Evolutionary conservation across 2,888 invertebrate genomes (phyloP), one percentile per base, ranked within the genome.

Genomic region (Drosophila atroscutellata): DNA sequence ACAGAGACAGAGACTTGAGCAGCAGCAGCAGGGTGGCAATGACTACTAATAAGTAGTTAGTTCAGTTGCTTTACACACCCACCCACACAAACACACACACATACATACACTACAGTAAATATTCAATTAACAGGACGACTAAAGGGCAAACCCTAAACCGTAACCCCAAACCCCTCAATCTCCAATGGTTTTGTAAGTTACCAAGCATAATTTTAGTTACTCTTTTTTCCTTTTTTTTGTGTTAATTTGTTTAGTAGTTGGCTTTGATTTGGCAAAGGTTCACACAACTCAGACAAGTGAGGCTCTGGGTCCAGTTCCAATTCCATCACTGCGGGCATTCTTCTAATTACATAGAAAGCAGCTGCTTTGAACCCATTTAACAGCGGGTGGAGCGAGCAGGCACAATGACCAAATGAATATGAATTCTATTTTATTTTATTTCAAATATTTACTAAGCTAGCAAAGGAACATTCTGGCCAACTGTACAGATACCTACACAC

Each of bases 401-500:
- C 45, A 24, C 7, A 24, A 24, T 45, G 39, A 63, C 64, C 52
- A 70, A 73, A 78, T 73, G 67, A 79, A 77, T 83, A 77, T 77
- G 72, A 86, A 76, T 88, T 86, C 68, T 83, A 64, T 80, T 83
- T 79, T 78, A 83, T 78, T 83, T 77, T 70, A 86, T 83, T 82
- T 82, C 68, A 81, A 78, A 77, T 78, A 70, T 71, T 70, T 84
- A 78, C 86, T 86, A 81, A 72, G 62, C 89, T 83, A 86, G 59
- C 69, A 82, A 77, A 85, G 88, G 77, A 88, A 88, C 86, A 75
- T 73, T 75, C 66, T 59, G 77, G 69, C 59, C 56, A 56, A 55
- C 67, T 59, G 52, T 60, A 57, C 62, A 49, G 58, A 56, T 34
- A 26, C 28, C 50, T 2, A 42, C 39, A 20, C 57, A 26, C 37